Evolutionary conservation across 2,888 invertebrate genomes (phyloP).

Genomic region (Macrophya alboannulata): DNA sequence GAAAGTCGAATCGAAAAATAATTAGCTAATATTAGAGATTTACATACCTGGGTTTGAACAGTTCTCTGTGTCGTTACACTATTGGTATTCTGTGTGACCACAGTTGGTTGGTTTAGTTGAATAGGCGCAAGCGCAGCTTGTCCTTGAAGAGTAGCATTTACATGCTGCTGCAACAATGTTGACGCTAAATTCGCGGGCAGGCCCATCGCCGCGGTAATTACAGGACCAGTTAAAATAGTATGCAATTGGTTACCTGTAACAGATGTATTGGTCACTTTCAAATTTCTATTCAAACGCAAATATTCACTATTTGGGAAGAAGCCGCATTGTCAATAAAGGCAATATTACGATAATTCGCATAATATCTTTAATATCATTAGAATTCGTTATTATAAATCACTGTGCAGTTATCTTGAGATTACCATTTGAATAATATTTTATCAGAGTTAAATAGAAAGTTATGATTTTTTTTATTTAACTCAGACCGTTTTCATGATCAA

Average conservation of each 20-base stretch:
- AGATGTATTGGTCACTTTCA: slow-evolving; percentile 48
- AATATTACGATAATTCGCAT: slow-evolving; percentile 40
- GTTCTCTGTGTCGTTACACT: slow-evolving; percentile 71
- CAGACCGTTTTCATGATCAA: too few relatives aligned
- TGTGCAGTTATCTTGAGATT: too few relatives aligned
- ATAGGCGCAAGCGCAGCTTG: slow-evolving; percentile 79
- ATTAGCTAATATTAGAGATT: neutral
- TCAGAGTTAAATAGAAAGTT: too few relatives aligned
- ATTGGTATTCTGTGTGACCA: slow-evolving; percentile 71
- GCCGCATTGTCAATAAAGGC: slow-evolving; percentile 31
- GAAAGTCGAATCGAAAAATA: neutral
- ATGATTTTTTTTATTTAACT: too few relatives aligned
- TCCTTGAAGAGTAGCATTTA: slow-evolving; percentile 89
- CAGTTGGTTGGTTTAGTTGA: slow-evolving; percentile 73
- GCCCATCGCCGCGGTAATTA: slow-evolving; percentile 94
- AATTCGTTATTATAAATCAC: neutral
- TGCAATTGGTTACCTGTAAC: slow-evolving; percentile 83
- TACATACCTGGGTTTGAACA: slow-evolving; percentile 71
- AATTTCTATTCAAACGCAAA: slow-evolving; percentile 81
- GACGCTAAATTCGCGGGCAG: slow-evolving; percentile 92
- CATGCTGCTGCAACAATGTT: slow-evolving; percentile 93
- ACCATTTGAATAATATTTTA: too few relatives aligned
- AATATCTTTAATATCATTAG: too few relatives aligned
- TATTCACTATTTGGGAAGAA: neutral
- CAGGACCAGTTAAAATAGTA: slow-evolving; percentile 91